A percentile compares a stretch with the other conserved stretches of the same genome.
Evolutionary conservation across 2,113 vertebrate genomes (phyloP).

Genomic region (Machaerirhynchus nigripectus): DNA sequence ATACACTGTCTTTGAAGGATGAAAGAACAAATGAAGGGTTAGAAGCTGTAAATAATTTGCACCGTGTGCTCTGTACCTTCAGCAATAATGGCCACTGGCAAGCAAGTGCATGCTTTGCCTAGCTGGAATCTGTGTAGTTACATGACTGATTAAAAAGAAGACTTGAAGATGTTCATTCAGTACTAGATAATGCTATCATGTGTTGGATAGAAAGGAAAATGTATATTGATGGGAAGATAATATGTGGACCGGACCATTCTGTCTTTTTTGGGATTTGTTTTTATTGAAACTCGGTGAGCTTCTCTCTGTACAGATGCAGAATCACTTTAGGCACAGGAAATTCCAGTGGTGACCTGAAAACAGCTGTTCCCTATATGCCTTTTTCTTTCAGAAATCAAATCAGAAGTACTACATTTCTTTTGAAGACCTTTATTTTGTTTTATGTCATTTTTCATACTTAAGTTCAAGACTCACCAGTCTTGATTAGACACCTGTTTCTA

Average conservation of each 20-base stretch:
- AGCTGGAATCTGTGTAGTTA: neutral
- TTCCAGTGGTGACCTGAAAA: neutral
- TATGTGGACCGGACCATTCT: neutral
- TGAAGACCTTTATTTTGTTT: neutral
- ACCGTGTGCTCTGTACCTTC: neutral
- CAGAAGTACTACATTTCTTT: neutral
- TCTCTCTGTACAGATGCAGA: neutral
- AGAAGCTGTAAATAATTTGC: neutral
- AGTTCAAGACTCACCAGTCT: neutral
- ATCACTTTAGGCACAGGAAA: neutral
- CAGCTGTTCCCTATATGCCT: neutral
- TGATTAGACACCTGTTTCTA: neutral
- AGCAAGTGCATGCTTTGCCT: neutral
- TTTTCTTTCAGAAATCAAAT: neutral
- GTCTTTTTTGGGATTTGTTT: neutral
- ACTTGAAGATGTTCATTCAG: neutral
- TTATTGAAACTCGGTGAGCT: neutral
- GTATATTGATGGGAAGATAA: neutral
- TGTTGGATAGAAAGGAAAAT: neutral
- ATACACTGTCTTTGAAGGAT: neutral
- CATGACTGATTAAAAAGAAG: neutral
- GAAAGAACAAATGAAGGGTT: neutral
- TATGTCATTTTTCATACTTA: neutral
- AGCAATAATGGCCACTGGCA: neutral
- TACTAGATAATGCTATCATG: neutral